Percentiles rank a stretch among this genome's conserved stretches.
phyloP scores from a whole-genome alignment of 2,113 vertebrate genomes.

The Mola mola region DNA sequence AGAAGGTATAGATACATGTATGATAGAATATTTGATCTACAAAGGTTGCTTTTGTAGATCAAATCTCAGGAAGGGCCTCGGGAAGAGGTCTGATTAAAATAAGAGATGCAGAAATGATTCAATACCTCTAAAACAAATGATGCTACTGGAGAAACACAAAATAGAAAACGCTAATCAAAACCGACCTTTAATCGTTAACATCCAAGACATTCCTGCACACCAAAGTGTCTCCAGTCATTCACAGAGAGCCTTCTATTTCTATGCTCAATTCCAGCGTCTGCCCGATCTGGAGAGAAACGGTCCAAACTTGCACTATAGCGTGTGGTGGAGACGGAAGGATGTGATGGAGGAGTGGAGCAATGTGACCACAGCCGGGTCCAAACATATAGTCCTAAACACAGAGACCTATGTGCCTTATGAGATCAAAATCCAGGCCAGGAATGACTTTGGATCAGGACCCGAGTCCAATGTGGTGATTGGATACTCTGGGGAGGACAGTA shows the following conservation, averaged over 20 bases:
- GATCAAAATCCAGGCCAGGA: conserved; percentile 92
- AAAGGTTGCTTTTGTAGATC: too few species aligned
- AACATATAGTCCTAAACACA: conserved; percentile 86
- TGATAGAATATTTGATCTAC: too few species aligned
- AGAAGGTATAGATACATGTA: too few species aligned
- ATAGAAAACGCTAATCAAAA: too few species aligned
- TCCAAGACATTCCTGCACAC: too few species aligned
- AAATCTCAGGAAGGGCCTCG: too few species aligned
- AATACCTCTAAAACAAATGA: too few species aligned
- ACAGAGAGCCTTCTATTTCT: background rate
- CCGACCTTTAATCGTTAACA: too few species aligned
- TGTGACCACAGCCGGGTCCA: conserved; percentile 77
- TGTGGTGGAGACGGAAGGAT: conserved; percentile 89
- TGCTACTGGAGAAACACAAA: too few species aligned
- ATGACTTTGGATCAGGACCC: conserved; percentile 88
- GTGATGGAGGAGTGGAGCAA: conserved; percentile 86
- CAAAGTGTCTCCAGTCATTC: too few species aligned
- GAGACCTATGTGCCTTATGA: conserved; percentile 92
- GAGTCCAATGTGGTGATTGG: conserved; percentile 89
- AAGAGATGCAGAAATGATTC: too few species aligned
- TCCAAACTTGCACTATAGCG: conserved; percentile 88
- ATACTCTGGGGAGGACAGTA: conserved; percentile 95
- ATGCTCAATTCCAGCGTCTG: conserved; percentile 61
- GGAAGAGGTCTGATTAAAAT: too few species aligned
- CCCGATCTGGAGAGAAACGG: conserved; percentile 89